Base-by-base conservation (phyloP, 2,888 invertebrate species). In the Zygaena filipendulae region DNA sequence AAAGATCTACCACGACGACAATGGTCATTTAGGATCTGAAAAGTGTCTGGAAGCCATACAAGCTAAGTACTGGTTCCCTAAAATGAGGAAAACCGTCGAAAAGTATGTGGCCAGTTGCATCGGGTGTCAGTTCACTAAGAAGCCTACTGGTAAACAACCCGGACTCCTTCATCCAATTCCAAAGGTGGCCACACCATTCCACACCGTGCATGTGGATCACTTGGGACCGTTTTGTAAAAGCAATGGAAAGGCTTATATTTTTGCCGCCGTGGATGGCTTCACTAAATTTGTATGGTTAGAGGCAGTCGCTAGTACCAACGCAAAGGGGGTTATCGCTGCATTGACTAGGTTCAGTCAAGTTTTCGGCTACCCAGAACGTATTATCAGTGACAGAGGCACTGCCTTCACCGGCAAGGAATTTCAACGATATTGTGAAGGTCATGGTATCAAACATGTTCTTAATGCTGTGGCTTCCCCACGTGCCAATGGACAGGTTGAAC, bases 401-500 rank as follows among this genome's bases (percentile, higher is more conserved):
- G 27, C 35, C 1, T 38, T 38, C 12, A 28, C 23, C 5, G 6
- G 31, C 3, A 18, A 23, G 2, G 25, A 31, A 3, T 38, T 38
- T 24, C 18, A 31, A 11, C 5, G 20, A 1, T 35, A 19, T 25
- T 33, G 35, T 23, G 13, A 3, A 3, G 20, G 25, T 2, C 14
- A 13, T 3, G 21, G 22, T 2, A 25, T 41, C 4, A 37, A 35
- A 19, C 44, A 44, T 21, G 16, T 44, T 3, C 11, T 40, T 3
- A 44, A 35, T 13, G 39, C 39, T 2, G 39, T 43, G 3, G 39
- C 43, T 1, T 28, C 30, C 9, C 38, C 43, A 1, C 11, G 33
- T n/a, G 35, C 35, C 2, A 35, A 35, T 20, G 35, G 38, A 3
- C 38, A 34, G 14, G 29, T 35, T 2, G 33, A 37, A 13, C 23